Conservation (phyloP, 2,888 invertebrate species). For the Pyrrhia umbra region DNA sequence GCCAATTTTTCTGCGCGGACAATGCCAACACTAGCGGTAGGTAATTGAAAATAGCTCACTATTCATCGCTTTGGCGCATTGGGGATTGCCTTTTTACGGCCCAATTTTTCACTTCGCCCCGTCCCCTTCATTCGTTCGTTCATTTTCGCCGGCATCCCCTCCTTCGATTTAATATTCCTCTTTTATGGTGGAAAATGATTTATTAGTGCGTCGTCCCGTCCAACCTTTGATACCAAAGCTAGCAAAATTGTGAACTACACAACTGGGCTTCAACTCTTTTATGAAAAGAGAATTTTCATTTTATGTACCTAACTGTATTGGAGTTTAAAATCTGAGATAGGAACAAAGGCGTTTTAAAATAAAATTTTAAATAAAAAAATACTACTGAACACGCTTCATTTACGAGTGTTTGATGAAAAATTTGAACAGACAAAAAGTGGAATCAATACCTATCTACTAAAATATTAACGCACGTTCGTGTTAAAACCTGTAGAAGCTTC, state of each 20-base stretch:
- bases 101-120: constrained; percentile 81
- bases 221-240: constrained; percentile 73
- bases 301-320: constrained; percentile 5
- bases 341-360: constrained; percentile 14
- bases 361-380: no score
- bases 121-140: constrained; percentile 73
- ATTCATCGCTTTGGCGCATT: constrained; percentile 78
- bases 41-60: constrained; percentile 81
- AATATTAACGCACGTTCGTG: constrained; percentile 19
- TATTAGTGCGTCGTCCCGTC: constrained; percentile 75
- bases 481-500: constrained; percentile 10
- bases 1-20: constrained; percentile 30
- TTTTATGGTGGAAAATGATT: constrained; percentile 83
- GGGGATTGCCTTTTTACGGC: constrained; percentile 83
- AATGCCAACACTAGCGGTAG: constrained; percentile 49
- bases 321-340: constrained; percentile 21
- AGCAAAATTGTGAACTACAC: constrained; percentile 68
- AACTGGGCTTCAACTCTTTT: constrained; percentile 38
- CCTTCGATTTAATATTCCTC: constrained; percentile 85
- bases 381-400: not conserved
- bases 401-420: not conserved
- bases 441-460: not conserved
- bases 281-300: constrained; percentile 12
- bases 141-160: constrained; percentile 75
- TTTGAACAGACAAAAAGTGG: not conserved